A percentile compares a stretch with the other conserved stretches of the same genome.
These are phyloP conservation scores for Acridotheres tristis DNA, from an alignment of 2,797 vertebrate genomes.

Conservation along the genomic window DNA sequence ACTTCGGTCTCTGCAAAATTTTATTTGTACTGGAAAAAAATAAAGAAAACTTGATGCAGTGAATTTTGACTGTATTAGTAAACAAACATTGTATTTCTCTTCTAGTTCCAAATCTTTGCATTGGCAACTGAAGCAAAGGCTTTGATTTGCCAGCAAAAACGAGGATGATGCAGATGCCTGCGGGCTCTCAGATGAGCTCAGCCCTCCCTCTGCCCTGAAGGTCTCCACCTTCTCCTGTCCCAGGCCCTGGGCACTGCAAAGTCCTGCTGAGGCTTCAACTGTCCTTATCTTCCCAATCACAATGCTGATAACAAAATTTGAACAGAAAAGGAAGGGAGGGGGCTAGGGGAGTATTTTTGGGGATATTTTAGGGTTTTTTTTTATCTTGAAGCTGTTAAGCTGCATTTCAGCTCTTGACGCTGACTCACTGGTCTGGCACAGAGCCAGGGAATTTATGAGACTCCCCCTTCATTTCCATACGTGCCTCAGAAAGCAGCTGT, in stretches of 20 bases:
- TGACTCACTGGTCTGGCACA: conserved; percentile 1
- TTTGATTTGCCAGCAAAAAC: background rate
- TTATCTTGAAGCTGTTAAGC: background rate
- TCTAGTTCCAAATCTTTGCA: background rate
- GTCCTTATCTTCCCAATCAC: background rate
- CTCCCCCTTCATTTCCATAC: conserved; percentile 29
- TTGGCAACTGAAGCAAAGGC: background rate
- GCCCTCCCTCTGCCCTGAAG: background rate
- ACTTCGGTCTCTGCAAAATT: background rate
- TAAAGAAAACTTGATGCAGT: background rate
- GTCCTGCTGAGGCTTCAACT: background rate
- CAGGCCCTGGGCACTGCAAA: background rate
- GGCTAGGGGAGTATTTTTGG: background rate
- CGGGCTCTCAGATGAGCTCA: background rate
- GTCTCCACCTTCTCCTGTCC: background rate
- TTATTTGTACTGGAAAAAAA: background rate
- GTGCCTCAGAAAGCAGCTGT: conserved; percentile 47
- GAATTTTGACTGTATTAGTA: background rate
- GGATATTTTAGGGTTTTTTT: background rate
- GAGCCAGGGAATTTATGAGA: background rate
- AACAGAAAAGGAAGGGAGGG: background rate
- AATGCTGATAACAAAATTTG: background rate
- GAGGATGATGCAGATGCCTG: background rate
- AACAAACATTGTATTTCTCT: background rate
- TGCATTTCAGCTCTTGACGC: background rate